These are phyloP conservation scores for Machaerirhynchus nigripectus DNA, from an alignment of 2,113 vertebrate genomes.

Conservation along the genomic window DNA sequence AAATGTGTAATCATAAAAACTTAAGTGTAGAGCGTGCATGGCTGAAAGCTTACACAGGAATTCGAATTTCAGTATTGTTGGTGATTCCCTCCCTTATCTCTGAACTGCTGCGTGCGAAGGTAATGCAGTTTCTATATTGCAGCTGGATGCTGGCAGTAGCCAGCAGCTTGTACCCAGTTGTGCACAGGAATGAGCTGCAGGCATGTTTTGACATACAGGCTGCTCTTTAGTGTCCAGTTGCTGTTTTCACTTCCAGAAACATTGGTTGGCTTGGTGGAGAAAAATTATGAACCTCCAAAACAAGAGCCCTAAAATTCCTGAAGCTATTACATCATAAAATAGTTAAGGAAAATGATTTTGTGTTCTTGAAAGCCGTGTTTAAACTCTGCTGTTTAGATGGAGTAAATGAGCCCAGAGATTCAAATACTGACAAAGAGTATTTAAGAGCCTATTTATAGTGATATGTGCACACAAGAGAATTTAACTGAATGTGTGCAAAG, in stretches of 20 bases:
- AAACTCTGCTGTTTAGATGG: background rate
- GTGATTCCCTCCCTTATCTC: background rate
- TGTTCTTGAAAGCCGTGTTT: background rate
- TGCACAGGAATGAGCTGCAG: background rate
- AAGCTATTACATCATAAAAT: background rate
- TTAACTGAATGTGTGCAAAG: background rate
- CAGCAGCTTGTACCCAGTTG: background rate
- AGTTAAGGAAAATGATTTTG: background rate
- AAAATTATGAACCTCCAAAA: background rate
- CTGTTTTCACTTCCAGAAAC: background rate
- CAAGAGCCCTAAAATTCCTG: background rate
- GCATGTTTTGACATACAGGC: background rate
- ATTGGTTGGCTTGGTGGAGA: background rate
- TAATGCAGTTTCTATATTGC: background rate
- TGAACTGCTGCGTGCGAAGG: background rate
- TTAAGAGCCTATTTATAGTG: background rate
- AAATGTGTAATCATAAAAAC: background rate
- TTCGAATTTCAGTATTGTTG: rapidly evolving
- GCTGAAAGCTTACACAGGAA: background rate
- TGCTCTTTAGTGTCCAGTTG: background rate
- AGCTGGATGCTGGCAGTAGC: background rate
- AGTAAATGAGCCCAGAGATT: background rate
- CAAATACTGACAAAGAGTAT: background rate
- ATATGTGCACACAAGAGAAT: background rate
- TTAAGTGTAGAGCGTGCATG: background rate